phyloP scores from a whole-genome alignment of 2,113 vertebrate species.

The Oenanthe oenanthe region DNA sequence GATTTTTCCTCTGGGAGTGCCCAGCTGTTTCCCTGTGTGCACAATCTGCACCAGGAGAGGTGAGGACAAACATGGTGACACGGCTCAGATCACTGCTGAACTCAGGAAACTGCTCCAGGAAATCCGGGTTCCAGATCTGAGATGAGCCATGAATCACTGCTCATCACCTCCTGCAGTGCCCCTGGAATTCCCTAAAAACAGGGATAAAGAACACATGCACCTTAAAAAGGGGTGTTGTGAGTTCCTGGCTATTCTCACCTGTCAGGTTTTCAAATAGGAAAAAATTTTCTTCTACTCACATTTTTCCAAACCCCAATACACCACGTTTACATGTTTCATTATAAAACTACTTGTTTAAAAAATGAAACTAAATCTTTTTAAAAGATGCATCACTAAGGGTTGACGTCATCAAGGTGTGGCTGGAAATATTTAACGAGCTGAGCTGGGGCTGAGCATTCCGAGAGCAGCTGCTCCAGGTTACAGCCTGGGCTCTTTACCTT shows the following conservation, averaged over 20 bases:
- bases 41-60: not conserved
- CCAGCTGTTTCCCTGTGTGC: not conserved
- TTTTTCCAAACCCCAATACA: not conserved
- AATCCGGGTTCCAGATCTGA: not conserved
- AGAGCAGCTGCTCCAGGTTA: not conserved
- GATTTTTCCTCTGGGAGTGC: not conserved
- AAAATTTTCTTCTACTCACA: not conserved
- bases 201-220: not conserved
- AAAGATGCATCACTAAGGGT: not conserved
- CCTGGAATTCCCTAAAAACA: not conserved
- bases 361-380: not conserved
- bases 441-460: not conserved
- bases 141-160: not conserved
- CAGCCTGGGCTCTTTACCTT: not conserved
- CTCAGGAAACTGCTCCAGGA: constrained; percentile 6
- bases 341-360: not conserved
- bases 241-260: not conserved
- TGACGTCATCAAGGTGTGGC: constrained; percentile 46
- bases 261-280: not conserved
- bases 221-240: not conserved
- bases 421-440: not conserved
- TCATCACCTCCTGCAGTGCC: not conserved
- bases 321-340: rapidly evolving
- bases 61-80: not conserved
- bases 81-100: not conserved